These are phyloP conservation scores for Melanocharis versteri DNA, from an alignment of 2,113 vertebrate genomes.

Conservation along the genomic window DNA sequence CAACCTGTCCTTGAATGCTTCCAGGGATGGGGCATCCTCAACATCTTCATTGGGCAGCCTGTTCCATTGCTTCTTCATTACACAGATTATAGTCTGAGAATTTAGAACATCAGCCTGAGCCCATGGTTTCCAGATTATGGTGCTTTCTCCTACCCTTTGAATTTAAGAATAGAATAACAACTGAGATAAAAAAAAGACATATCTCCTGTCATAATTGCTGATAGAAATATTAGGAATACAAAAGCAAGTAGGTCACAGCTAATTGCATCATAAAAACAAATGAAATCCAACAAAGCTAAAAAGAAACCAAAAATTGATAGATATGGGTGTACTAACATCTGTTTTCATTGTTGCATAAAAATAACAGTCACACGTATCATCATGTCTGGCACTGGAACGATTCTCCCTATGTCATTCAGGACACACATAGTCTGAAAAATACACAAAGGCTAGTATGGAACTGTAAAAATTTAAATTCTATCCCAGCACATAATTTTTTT, in stretches of 20 bases:
- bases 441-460: neutral
- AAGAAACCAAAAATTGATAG: neutral
- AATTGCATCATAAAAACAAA: neutral
- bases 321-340: neutral
- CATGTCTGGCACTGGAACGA: neutral
- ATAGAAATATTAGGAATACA: neutral
- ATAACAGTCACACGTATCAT: neutral
- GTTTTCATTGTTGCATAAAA: neutral
- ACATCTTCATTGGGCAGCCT: accelerated
- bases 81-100: neutral
- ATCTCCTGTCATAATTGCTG: neutral
- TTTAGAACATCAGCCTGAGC: neutral
- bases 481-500: neutral
- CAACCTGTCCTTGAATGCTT: neutral
- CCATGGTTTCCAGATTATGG: neutral
- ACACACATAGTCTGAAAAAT: neutral
- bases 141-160: neutral
- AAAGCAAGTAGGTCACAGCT: neutral
- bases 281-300: neutral
- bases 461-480: neutral
- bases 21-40: neutral
- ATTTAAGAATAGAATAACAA: neutral
- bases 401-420: neutral
- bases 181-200: neutral
- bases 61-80: no score